Base-by-base conservation (phyloP, 35 echinoderm and acorn worm genomes). In the Chiridota heheva region DNA sequence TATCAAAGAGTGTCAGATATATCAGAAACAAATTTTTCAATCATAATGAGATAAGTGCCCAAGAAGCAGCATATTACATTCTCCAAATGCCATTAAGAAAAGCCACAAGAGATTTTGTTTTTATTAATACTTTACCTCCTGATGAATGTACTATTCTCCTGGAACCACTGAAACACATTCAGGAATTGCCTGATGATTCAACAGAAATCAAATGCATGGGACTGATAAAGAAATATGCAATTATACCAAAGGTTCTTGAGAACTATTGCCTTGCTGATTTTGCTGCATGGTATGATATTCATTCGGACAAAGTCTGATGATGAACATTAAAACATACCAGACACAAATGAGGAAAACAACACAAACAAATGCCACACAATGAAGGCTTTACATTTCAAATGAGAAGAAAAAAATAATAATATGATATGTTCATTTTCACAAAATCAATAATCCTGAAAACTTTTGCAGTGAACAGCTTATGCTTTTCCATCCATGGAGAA, bases 21-120 rank as follows among this genome's bases (percentile, higher is more conserved):
- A 90, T 83, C 18, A 60, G 78, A 12, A 90, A 90, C 57, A 75
- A 75, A 42, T 90, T 84, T 30, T 43, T 90, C 2, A 90, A 90
- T 44, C 44, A 63, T 90, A 81, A 84, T 59, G 87, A 90, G 78
- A 48, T 90, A 37, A 55, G 80, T 90, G 87, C 87, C 44, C 87
- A 90, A 77, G 87, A 90, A 40, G 87, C 79, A 56, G 81, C 65
- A 2, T 90, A 90, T 68, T 43, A 84, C 0, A 40, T 82, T 26
- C 59, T 90, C 10, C 80, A 84, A 69, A 65, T 90, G 44, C 61
- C 87, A 35, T 41, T 90, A 25, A 78, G 66, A 58, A 83, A 84
- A 44, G 58, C 59, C 42, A 72, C 77, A 34, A 53, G 86, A 34
- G 26, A 76, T 48, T 70, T 90, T 67, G 63, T 91, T 34, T 91